phyloP scores from a whole-genome alignment of 1,140 invertebrate genomes.

The Lepidurus apus region DNA sequence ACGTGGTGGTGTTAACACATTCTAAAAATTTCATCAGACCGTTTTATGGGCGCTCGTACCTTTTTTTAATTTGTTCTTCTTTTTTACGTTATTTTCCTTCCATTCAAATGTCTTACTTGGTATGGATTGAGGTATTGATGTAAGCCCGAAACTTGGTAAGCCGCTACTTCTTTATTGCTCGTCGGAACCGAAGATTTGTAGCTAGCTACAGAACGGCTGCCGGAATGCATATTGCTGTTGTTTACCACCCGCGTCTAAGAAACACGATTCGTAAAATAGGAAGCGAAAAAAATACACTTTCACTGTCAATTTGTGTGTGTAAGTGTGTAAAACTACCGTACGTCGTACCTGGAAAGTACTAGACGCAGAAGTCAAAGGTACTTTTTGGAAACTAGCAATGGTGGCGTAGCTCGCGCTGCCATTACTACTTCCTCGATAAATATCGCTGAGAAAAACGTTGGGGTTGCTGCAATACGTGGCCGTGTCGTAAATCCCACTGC shows the following conservation, averaged over 20 bases:
- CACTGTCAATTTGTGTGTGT: neutral
- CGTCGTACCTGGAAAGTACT: conserved; percentile 3
- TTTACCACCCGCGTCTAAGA: conserved; percentile 8
- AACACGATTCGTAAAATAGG: neutral
- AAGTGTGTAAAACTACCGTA: neutral
- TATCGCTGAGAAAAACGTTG: conserved; percentile 5
- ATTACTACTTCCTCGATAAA: conserved; percentile 16
- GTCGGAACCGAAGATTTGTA: neutral
- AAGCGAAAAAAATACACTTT: neutral
- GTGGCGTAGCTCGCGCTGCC: conserved; percentile 25
- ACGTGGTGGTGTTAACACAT: neutral
- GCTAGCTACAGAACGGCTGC: conserved; percentile 16
- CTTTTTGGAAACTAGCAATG: conserved; percentile 26
- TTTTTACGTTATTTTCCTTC: neutral
- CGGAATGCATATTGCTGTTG: conserved; percentile 15
- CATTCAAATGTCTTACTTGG: neutral
- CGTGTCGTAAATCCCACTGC: conserved; percentile 22
- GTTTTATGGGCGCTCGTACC: neutral
- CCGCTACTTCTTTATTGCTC: neutral
- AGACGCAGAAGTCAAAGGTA: neutral
- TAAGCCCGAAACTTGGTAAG: neutral
- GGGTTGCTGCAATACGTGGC: conserved; percentile 26
- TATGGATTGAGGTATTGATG: conserved; percentile 19
- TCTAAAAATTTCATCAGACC: neutral
- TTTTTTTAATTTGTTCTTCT: neutral